These are phyloP conservation scores for Osedax frankpressi DNA, from an alignment of 2,888 invertebrate species.

Conservation along the genomic window DNA sequence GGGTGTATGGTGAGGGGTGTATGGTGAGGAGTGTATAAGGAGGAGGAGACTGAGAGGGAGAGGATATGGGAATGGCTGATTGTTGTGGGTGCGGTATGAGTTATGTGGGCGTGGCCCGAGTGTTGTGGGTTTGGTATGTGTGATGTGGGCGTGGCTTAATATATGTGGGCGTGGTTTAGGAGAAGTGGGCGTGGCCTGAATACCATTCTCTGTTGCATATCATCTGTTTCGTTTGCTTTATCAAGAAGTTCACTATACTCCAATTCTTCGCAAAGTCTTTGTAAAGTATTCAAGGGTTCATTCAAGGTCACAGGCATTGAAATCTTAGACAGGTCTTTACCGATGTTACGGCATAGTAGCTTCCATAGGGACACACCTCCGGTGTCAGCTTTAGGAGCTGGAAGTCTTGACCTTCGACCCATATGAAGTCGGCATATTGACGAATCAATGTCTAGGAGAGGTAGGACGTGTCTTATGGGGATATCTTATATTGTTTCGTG, in stretches of 20 bases:
- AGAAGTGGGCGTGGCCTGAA: no score
- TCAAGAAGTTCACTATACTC: conserved; percentile 70
- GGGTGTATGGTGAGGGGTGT: no score
- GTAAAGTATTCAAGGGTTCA: conserved; percentile 68
- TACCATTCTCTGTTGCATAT: conserved; percentile 62
- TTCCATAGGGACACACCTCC: conserved; percentile 58
- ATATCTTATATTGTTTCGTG: no score
- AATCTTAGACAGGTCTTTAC: conserved; percentile 70
- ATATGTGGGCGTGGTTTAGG: no score
- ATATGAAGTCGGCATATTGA: conserved; percentile 38
- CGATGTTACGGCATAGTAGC: conserved; percentile 65
- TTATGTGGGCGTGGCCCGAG: no score
- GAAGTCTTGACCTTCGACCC: conserved; percentile 58
- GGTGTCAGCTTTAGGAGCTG: conserved; percentile 56
- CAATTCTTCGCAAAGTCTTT: conserved; percentile 68
- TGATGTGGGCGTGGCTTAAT: no score
- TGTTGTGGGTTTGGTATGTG: no score
- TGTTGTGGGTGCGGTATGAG: no score
- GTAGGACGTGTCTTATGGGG: conserved; percentile 67
- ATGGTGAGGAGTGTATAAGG: no score
- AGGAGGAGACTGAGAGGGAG: no score
- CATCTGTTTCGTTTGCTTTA: conserved; percentile 57
- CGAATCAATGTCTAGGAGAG: no score
- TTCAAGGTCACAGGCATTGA: conserved; percentile 76
- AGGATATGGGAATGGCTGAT: no score